phyloP scores from a whole-genome alignment of 2,113 vertebrate species.

The Nettapus auritus region DNA sequence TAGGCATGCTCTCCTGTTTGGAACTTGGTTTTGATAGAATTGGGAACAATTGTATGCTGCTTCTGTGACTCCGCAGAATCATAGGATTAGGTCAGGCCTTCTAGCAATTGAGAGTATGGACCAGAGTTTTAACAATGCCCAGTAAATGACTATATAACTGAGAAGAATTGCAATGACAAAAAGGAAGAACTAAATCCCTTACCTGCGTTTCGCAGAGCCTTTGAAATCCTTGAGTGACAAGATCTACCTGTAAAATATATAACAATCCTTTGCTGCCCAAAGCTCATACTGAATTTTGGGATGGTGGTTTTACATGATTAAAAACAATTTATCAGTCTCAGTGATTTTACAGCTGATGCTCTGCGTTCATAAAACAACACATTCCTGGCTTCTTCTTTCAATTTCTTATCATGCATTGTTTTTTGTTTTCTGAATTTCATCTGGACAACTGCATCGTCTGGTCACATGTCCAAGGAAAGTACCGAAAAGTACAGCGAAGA shows the following conservation, averaged over 20 bases:
- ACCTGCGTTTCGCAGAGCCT: background rate
- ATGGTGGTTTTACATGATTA: background rate
- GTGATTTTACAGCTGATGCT: background rate
- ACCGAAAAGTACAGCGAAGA: background rate
- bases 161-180: background rate
- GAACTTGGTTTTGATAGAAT: background rate
- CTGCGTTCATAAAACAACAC: background rate
- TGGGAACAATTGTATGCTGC: background rate
- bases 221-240: background rate
- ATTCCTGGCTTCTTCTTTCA: background rate
- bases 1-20: background rate
- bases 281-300: background rate
- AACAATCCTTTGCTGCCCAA: background rate
- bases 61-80: background rate
- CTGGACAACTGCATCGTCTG: background rate
- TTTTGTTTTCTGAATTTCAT: background rate
- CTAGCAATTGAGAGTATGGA: background rate
- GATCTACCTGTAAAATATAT: background rate
- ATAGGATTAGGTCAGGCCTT: background rate
- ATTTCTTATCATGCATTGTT: rapidly evolving
- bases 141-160: rapidly evolving
- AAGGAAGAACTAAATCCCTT: background rate
- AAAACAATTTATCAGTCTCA: background rate
- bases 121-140: background rate
- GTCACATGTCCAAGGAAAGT: background rate